Conservation (phyloP, 2,888 invertebrate genomes). For the Caradrina clavipalpis region DNA sequence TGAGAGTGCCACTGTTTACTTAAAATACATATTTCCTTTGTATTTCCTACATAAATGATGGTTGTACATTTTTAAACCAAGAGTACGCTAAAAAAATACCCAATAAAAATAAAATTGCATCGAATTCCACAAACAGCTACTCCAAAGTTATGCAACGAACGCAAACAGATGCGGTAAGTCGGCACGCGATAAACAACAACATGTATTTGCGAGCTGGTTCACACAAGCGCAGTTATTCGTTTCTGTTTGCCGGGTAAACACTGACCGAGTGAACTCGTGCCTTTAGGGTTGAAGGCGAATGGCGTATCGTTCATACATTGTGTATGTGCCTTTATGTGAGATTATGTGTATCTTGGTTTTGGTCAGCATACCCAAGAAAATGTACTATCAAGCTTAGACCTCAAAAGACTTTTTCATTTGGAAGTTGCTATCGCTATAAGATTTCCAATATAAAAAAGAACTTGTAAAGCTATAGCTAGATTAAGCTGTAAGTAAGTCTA, state of each 20-base stretch:
- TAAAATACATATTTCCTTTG: no score
- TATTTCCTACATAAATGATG: no score
- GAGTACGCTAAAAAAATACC: neutral
- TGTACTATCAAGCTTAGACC: no score
- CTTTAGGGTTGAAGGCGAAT: neutral
- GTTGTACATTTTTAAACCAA: neutral
- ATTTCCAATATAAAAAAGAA: no score
- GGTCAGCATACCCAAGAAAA: no score
- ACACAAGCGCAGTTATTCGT: constrained; percentile 32
- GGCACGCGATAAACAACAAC: constrained; percentile 16
- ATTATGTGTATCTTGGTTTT: neutral
- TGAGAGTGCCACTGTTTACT: no score
- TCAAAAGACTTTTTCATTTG: no score
- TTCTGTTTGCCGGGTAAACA: constrained; percentile 30
- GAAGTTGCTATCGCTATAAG: no score
- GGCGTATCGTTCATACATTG: neutral
- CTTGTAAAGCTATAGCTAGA: no score
- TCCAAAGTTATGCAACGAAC: constrained; percentile 15
- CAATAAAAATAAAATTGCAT: constrained; percentile 16
- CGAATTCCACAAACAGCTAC: neutral
- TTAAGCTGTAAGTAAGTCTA: no score
- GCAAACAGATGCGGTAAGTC: constrained; percentile 12
- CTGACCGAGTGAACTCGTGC: constrained; percentile 14
- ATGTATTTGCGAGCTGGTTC: constrained; percentile 30
- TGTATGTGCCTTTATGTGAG: neutral